phyloP scores from a whole-genome alignment of 2,888 invertebrate genomes.

The Spicauda simplicius region DNA sequence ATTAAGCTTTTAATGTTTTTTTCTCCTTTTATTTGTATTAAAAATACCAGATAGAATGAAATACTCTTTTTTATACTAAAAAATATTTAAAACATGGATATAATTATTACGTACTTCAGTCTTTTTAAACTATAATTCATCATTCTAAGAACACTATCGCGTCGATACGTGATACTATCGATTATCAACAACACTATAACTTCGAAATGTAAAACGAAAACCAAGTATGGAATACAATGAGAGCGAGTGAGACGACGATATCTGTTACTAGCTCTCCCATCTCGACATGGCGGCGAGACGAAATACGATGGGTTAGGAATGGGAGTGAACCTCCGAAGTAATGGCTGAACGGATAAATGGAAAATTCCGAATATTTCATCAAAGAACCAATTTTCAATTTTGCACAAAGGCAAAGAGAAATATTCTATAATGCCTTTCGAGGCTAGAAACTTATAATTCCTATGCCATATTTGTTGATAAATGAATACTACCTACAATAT shows the following conservation, averaged over 20 bases:
- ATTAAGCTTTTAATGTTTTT: too few species aligned
- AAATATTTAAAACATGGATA: too few species aligned
- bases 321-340: conserved; percentile 8
- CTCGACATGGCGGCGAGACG: conserved; percentile 64
- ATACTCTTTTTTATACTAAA: too few species aligned
- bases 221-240: conserved; percentile 81
- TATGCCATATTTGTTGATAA: background rate
- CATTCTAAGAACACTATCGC: conserved; percentile 6
- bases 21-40: too few species aligned
- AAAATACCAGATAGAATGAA: too few species aligned
- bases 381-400: background rate
- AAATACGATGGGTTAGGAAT: conserved; percentile 22
- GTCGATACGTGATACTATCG: conserved; percentile 43
- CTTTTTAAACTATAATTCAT: too few species aligned
- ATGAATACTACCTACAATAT: background rate
- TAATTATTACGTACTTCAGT: too few species aligned
- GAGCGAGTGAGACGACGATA: conserved; percentile 59
- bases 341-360: background rate
- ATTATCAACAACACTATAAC: conserved; percentile 54
- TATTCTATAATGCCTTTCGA: background rate
- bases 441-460: background rate
- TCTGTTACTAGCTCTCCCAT: conserved; percentile 51
- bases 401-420: background rate
- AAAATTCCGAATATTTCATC: conserved; percentile 11
- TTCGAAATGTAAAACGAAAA: conserved; percentile 80